Evolutionary conservation across 2,888 invertebrate species (phyloP).

Genomic region (Megalurothrips usitatus): DNA sequence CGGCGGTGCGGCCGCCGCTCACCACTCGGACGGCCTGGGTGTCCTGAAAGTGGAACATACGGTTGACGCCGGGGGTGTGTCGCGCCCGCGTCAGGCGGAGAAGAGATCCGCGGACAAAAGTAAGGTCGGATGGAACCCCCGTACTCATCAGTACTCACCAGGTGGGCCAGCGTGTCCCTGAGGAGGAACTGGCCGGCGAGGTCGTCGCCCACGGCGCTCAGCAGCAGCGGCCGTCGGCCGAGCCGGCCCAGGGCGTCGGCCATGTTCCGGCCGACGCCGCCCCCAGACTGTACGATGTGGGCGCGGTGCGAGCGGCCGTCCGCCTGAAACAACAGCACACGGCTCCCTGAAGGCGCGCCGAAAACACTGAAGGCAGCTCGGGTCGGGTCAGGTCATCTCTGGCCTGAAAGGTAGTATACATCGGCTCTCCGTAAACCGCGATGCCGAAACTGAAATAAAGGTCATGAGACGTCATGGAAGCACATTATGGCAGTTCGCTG

Average conservation of each 20-base stretch:
- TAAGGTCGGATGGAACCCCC: too few species aligned
- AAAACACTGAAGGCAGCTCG: not conserved
- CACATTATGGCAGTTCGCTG: too few species aligned
- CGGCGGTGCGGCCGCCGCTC: slow-evolving; percentile 56
- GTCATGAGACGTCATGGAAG: too few species aligned
- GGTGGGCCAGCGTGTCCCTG: slow-evolving; percentile 41
- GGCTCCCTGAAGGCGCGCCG: slow-evolving; percentile 27
- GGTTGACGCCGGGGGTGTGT: too few species aligned
- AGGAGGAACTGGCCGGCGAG: slow-evolving; percentile 47
- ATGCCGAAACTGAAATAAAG: too few species aligned
- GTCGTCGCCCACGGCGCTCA: slow-evolving; percentile 77
- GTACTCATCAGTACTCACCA: too few species aligned
- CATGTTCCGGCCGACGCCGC: slow-evolving; percentile 91
- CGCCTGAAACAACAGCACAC: slow-evolving; percentile 50
- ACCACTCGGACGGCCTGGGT: slow-evolving; percentile 43
- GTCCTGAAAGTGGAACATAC: too few species aligned
- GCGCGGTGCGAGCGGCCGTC: slow-evolving; percentile 76
- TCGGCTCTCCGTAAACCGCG: too few species aligned
- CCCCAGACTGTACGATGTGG: slow-evolving; percentile 60
- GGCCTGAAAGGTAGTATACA: too few species aligned
- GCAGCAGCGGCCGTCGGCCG: slow-evolving; percentile 54
- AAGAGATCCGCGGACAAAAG: too few species aligned
- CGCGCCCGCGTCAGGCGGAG: too few species aligned
- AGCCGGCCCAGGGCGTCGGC: slow-evolving; percentile 76
- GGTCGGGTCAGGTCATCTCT: not conserved